Evolutionary conservation across 2,888 invertebrate species (phyloP).

Genomic region (Odiellus spinosus): DNA sequence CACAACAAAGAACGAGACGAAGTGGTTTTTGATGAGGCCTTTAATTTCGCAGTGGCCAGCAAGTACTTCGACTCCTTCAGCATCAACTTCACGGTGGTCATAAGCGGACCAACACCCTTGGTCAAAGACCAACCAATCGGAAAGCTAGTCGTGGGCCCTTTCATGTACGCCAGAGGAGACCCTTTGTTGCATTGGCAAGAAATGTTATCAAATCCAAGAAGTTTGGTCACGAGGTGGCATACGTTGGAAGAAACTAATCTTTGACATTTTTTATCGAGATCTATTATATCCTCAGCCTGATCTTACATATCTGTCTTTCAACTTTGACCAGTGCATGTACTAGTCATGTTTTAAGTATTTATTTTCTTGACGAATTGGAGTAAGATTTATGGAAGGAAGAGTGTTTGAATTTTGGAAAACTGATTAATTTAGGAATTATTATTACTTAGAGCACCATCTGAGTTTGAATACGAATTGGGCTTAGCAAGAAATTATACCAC

Average conservation of each 20-base stretch:
- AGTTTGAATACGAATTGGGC: too few species aligned
- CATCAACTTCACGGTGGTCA: slow-evolving; percentile 23
- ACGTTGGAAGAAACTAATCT: slow-evolving; percentile 6
- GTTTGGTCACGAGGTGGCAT: slow-evolving; percentile 15
- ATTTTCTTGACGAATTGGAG: too few species aligned
- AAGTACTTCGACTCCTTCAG: slow-evolving; percentile 25
- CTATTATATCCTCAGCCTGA: too few species aligned
- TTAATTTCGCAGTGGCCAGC: slow-evolving; percentile 25
- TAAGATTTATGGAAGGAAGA: too few species aligned
- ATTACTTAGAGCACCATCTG: too few species aligned
- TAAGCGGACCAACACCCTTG: slow-evolving; percentile 10
- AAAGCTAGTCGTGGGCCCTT: slow-evolving; percentile 25
- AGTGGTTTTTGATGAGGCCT: slow-evolving; percentile 24
- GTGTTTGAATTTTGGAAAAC: too few species aligned
- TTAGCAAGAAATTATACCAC: too few species aligned
- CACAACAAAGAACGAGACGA: slow-evolving; percentile 17
- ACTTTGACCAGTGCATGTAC: too few species aligned
- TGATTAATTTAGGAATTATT: too few species aligned
- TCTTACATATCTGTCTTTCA: too few species aligned
- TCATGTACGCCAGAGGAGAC: slow-evolving; percentile 28
- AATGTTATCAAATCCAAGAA: slow-evolving; percentile 25
- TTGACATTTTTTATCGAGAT: too few species aligned
- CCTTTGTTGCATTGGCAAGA: slow-evolving; percentile 29
- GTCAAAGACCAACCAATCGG: slow-evolving; percentile 24
- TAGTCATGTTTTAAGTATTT: too few species aligned